Conservation (phyloP, 2,113 vertebrate species). For the Emydocephalus ijimae region DNA sequence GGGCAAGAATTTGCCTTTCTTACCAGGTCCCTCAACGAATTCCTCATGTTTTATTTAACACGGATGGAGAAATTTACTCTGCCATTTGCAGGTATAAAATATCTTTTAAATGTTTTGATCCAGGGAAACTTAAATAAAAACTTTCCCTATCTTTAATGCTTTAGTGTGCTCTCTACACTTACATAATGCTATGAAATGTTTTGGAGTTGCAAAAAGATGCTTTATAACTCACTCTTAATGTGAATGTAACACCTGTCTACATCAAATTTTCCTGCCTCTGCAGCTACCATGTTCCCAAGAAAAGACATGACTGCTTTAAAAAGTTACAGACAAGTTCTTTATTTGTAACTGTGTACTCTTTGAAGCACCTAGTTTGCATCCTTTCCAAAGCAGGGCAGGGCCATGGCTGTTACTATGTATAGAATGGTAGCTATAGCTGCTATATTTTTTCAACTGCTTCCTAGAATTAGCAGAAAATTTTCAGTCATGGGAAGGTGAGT, state of each 20-base stretch:
- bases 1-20: not conserved
- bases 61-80: not conserved
- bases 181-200: not conserved
- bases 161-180: not conserved
- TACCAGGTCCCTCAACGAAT: fast-evolving
- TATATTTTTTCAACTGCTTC: not conserved
- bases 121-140: fast-evolving
- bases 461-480: not conserved
- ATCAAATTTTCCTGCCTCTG: not conserved
- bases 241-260: not conserved
- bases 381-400: not conserved
- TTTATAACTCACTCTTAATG: not conserved
- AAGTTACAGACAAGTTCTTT: not conserved
- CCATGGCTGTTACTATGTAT: not conserved
- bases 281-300: not conserved
- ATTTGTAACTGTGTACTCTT: not conserved
- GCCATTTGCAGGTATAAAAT: not conserved
- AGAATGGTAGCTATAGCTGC: not conserved
- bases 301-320: not conserved
- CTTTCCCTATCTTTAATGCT: not conserved
- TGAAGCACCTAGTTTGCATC: not conserved
- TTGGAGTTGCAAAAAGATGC: not conserved
- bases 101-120: not conserved
- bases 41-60: conserved; percentile 7
- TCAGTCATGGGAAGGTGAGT: not conserved